phyloP scores from a whole-genome alignment of 2,797 vertebrate genomes.

The Remorina albescens region DNA sequence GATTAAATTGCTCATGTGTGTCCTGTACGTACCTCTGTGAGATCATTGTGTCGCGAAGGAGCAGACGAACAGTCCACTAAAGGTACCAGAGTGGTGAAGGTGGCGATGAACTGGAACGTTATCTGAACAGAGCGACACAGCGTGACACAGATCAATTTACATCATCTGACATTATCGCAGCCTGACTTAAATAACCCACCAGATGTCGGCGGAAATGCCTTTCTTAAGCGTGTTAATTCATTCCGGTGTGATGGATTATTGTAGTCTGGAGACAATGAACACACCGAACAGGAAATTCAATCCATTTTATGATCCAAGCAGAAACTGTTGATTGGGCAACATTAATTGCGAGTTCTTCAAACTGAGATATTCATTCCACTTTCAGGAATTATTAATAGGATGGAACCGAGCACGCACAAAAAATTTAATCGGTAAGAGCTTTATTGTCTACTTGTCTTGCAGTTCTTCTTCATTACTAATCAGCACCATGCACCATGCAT shows the following conservation, averaged over 20 bases:
- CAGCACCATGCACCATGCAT: constrained; percentile 56
- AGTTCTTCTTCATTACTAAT: constrained; percentile 67
- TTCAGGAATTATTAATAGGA: constrained; percentile 70
- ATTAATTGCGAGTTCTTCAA: constrained; percentile 70
- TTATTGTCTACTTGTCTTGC: constrained; percentile 60
- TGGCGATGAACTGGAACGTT: constrained; percentile 99
- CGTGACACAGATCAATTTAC: constrained; percentile 53
- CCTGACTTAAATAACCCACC: constrained; percentile 49
- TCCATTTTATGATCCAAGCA: constrained; percentile 65
- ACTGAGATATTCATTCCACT: constrained; percentile 68
- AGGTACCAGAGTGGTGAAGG: constrained; percentile 98
- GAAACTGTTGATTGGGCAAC: constrained; percentile 45
- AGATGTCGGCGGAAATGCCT: constrained; percentile 37
- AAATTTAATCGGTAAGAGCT: constrained; percentile 64
- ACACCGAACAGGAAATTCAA: constrained; percentile 45
- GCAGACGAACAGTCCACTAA: constrained; percentile 97
- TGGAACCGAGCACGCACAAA: constrained; percentile 34
- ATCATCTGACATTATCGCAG: constrained; percentile 36
- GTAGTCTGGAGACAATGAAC: constrained; percentile 55
- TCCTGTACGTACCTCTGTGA: constrained; percentile 92
- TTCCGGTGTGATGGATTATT: constrained; percentile 61
- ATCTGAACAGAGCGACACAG: constrained; percentile 84
- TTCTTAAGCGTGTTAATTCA: constrained; percentile 47
- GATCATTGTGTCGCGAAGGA: constrained; percentile 89
- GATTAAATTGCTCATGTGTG: constrained; percentile 31